Evolutionary conservation across 2,888 invertebrate species (phyloP), one percentile per base, ranked within the genome.

Genomic region (Spatulosminthurus flaviceps): DNA sequence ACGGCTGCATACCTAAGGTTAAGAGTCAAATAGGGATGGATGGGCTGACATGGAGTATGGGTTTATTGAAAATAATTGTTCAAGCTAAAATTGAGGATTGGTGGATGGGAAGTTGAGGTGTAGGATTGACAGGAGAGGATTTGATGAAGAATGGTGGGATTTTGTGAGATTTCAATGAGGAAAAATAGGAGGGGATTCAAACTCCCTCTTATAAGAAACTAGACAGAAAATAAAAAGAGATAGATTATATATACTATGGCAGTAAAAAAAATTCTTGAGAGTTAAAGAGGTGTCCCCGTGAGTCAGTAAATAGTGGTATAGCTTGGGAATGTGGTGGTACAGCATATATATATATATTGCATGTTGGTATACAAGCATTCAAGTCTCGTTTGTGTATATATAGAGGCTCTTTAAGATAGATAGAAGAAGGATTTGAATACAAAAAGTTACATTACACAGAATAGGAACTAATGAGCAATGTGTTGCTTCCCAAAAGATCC

Each of bases 251-350:
- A n/a, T n/a, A n/a, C n/a, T n/a, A n/a, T 51, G n/a, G 51, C 51
- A 51, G 51, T 51, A 51, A 51, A 51, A 51, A 51, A 51, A 34
- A n/a, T n/a, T 51, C 51, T 51, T 51, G 51, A 51, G 51, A 51
- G 51, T 51, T 51, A 51, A n/a, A 34, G 34, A 51, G 51, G 16
- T 51, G n/a, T 51, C 51, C 51, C 51, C 51, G 51, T 51, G 51
- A 51, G 51, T 51, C 51, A 51, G 51, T 51, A 51, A 42, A 41
- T 70, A 41, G 42, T 28, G 19, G 70, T 7, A 70, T 41, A 41
- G 70, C 70, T 70, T 29, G 22, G 69, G 70, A 70, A 70, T 70
- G 70, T 42, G 42, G 28, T 21, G 34, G 11, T 70, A 19, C 21
- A 41, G 70, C 42, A 70, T 70, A 70, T 24, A n/a, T n/a, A n/a